These are phyloP conservation scores for Tupiocoris notatus DNA, from an alignment of 2,888 invertebrate genomes.

Conservation along the genomic window DNA sequence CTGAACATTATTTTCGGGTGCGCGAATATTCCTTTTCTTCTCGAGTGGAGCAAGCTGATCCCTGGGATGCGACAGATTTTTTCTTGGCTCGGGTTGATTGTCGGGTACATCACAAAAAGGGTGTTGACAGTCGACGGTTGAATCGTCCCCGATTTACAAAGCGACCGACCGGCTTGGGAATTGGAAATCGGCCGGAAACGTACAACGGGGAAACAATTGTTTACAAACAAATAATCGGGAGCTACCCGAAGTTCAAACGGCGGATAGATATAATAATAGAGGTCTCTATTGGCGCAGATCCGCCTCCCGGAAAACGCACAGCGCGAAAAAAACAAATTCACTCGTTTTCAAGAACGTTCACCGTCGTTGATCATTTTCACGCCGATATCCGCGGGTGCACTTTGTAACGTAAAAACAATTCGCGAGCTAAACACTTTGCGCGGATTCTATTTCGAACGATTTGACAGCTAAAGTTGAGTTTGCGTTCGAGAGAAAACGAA, in stretches of 20 bases:
- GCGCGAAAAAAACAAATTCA: constrained; percentile 20
- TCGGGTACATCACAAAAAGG: constrained; percentile 50
- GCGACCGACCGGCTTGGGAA: neutral
- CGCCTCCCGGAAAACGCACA: constrained; percentile 9
- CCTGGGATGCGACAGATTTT: constrained; percentile 48
- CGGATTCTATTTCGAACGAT: constrained; percentile 15
- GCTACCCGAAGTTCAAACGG: neutral
- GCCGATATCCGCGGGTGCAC: no score
- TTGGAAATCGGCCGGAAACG: neutral
- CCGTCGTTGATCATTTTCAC: constrained; percentile 44
- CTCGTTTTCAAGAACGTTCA: constrained; percentile 43
- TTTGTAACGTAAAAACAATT: no score
- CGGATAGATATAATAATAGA: neutral
- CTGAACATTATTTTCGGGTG: constrained; percentile 85
- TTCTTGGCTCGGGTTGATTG: constrained; percentile 46
- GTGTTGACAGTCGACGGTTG: constrained; percentile 1
- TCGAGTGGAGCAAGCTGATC: constrained; percentile 69
- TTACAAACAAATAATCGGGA: constrained; percentile 44
- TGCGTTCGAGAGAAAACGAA: constrained; percentile 23
- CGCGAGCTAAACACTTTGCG: constrained; percentile 16
- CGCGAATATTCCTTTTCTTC: constrained; percentile 87
- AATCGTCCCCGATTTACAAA: neutral
- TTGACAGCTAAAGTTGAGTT: constrained; percentile 2
- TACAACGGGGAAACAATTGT: constrained; percentile 33
- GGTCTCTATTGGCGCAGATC: neutral